Base-by-base conservation (phyloP, 2,888 invertebrate species). In the Cryptocephalus moraei region DNA sequence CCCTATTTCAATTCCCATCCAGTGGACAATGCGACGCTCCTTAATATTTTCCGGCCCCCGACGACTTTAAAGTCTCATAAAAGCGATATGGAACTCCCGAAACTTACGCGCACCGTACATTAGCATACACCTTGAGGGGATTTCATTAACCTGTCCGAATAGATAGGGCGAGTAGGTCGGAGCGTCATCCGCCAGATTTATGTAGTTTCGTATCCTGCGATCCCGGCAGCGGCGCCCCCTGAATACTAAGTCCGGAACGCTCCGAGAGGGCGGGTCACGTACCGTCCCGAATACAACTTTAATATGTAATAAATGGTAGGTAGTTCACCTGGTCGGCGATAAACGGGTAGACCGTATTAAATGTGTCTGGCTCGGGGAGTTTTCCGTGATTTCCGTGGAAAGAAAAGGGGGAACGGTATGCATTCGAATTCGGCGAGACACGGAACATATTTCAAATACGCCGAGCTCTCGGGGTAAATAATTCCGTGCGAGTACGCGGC, bases 291-390 rank as follows among this genome's bases (percentile, higher is more conserved):
- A 52, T 53, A 50, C 49, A 53, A 47, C 49, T 53, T 55, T 55
- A 55, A 55, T 55, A 55, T 53, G 53, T 55, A 55, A 55, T 53
- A 55, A 52, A 55, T 53, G 36, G n/a, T 36, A n/a, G 12, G 22
- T 22, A n/a, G 55, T 55, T 53, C 49, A 52, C 52, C 52, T 52
- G 54, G 46, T 47, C 47, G 49, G 47, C 49, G 34, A 49, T 49
- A 49, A 53, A 47, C 46, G 32, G 45, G 46, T 33, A 51, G 47
- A 46, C 45, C 22, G 39, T 48, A 49, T 45, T 46, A 47, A 51
- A 49, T 42, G 49, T 44, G 44, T 46, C 44, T 36, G 11, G 36
- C 11, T n/a, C 12, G 36, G 12, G 12, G 36, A 22, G 22, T 22
- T 11, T 12, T n/a, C 36, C 36, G n/a, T 36, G 12, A 36, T 11